A percentile compares a stretch with the other conserved stretches of the same genome.
These are phyloP conservation scores for Meloidogyne floridensis DNA, from an alignment of 1,140 invertebrate species.

Conservation along the genomic window DNA sequence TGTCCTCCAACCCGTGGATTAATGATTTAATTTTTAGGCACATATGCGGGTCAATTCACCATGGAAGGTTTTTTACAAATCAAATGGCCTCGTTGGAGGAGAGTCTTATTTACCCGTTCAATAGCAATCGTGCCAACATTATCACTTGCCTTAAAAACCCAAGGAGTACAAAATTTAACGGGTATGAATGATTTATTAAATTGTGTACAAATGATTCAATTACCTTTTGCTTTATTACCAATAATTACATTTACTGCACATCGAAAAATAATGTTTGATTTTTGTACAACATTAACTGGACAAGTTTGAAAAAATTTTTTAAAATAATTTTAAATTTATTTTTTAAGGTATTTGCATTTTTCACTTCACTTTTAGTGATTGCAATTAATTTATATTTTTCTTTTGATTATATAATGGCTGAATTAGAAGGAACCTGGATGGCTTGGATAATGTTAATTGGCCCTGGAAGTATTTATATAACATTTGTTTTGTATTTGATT, in stretches of 20 bases:
- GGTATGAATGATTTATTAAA: constrained; percentile 87
- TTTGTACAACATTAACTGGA: constrained; percentile 76
- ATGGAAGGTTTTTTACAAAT: constrained; percentile 85
- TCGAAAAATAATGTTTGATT: constrained; percentile 80
- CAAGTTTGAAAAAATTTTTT: neutral
- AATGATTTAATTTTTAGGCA: constrained; percentile 53
- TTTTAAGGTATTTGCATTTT: constrained; percentile 40
- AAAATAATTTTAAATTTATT: constrained; percentile 38
- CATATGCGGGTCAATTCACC: constrained; percentile 72
- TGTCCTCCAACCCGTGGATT: too few relatives aligned
- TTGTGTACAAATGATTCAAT: constrained; percentile 67
- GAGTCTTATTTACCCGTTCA: constrained; percentile 81
- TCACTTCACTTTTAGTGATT: constrained; percentile 74
- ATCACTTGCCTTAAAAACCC: constrained; percentile 72
- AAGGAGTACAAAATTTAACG: constrained; percentile 77
- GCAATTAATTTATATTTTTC: constrained; percentile 79
- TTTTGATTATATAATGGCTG: constrained; percentile 38
- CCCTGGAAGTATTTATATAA: constrained; percentile 41
- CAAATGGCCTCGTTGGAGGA: constrained; percentile 83
- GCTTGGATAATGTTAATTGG: constrained; percentile 33
- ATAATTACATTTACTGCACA: constrained; percentile 85
- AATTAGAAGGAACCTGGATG: constrained; percentile 42
- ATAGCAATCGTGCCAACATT: constrained; percentile 89
- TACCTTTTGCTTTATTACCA: constrained; percentile 76
- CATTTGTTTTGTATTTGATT: constrained; percentile 50